Evolutionary conservation across 2,797 vertebrate species (phyloP), one percentile per base, ranked within the genome.

Genomic region (Gymnodraco acuticeps): DNA sequence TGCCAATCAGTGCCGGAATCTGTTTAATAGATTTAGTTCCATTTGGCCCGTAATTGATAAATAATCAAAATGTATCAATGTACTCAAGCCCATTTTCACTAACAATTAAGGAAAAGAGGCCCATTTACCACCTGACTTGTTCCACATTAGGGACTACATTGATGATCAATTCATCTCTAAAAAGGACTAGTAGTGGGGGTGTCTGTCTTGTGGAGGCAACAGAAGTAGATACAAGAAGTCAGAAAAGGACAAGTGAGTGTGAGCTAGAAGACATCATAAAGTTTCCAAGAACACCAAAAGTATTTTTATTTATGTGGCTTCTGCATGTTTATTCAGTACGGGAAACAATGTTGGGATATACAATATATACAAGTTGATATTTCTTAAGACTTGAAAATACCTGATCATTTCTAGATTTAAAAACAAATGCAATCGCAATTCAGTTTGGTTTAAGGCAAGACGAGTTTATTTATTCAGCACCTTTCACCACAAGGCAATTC

Each of bases 21-120:
- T 97, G 97, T 97, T 97, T 96, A 97, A 97, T 97, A 97, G 96
- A 97, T 98, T 98, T 97, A 96, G 95, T 97, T 98, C 84, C 96
- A 99, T 98, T 99, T 98, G 96, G 95, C 93, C 94, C 89, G 95
- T 98, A 99, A 99, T 98, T 98, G 97, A 98, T 98, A 98, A 98
- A 98, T 99, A 99, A 99, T 99, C 96, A 97, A 96, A 98, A 99
- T 98, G 96, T 98, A 98, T 99, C 98, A 98, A 98, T 98, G 96
- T 96, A 96, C 96, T 97, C 97, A 94, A 95, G 95, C 96, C 97
- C 94, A 96, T 98, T 99, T 98, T 99, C 97, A 97, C 97, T 98
- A 98, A 97, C 97, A 99, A 97, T 99, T 96, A 98, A 97, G 97
- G 94, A 96, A 98, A 98, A 98, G 96, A 97, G 96, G 96, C 96